Percentiles rank a stretch among this genome's conserved stretches.
Conservation (phyloP, 2,888 invertebrate species). For the Onthophagus sagittarius region DNA sequence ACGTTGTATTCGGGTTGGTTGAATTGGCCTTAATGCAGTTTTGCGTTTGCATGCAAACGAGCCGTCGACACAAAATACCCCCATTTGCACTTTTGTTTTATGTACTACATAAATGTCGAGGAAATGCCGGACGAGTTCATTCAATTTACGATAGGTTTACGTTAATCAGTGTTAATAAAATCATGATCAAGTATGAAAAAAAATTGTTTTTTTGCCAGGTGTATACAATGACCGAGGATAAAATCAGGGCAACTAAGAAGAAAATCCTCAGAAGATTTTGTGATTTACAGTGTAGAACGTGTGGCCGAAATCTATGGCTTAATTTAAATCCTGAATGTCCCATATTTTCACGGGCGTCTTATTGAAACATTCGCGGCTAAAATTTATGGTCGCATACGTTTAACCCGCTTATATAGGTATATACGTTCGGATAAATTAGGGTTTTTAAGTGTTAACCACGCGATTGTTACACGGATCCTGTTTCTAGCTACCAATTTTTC, state of each 20-base stretch:
- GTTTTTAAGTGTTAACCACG: not conserved
- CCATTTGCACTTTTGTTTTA: not conserved
- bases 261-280: slow-evolving; percentile 4
- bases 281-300: slow-evolving; percentile 4
- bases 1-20: not conserved
- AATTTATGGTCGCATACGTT: slow-evolving; percentile 10
- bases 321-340: slow-evolving; percentile 12
- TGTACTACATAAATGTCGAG: not conserved
- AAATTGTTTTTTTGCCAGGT: not conserved
- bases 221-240: slow-evolving; percentile 4
- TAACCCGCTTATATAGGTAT: not conserved
- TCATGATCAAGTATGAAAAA: not conserved
- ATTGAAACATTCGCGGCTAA: slow-evolving; percentile 7
- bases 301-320: slow-evolving; percentile 11
- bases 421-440: not conserved
- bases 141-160: not conserved
- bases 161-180: not conserved
- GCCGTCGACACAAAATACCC: not conserved
- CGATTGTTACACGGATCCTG: not conserved
- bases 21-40: not conserved
- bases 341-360: slow-evolving; percentile 8
- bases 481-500: not conserved
- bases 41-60: not conserved
- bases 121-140: not conserved
- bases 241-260: slow-evolving; percentile 6